phyloP scores from a whole-genome alignment of 1,140 invertebrate species.

The Drosophila azteca region DNA sequence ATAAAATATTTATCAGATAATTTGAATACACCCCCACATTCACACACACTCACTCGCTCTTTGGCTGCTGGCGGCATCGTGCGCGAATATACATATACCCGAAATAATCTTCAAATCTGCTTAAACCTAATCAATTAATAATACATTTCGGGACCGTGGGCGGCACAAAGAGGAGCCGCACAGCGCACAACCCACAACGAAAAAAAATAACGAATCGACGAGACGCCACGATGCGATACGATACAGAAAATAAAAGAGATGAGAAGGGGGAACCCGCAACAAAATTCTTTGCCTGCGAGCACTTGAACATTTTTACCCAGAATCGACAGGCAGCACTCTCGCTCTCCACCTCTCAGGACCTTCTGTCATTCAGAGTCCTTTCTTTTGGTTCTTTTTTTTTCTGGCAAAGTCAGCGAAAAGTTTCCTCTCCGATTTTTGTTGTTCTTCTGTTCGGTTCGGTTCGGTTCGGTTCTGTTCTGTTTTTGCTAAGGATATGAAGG shows the following conservation, averaged over 20 bases:
- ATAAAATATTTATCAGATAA: constrained; percentile 54
- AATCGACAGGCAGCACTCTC: constrained; percentile 46
- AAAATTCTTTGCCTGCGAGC: constrained; percentile 62
- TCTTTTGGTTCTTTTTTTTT: constrained; percentile 53
- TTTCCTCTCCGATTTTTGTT: constrained; percentile 38
- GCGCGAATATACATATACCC: constrained; percentile 14
- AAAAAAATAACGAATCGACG: constrained; percentile 37
- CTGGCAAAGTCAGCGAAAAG: constrained; percentile 74
- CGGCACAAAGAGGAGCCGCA: constrained; percentile 37
- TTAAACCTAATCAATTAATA: constrained; percentile 80
- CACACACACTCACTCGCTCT: constrained; percentile 24
- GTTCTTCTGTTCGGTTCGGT: constrained; percentile 30
- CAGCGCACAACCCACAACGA: neutral
- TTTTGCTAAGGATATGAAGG: constrained; percentile 35
- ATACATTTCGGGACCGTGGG: constrained; percentile 67
- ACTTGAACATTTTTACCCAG: constrained; percentile 54
- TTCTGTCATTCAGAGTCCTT: constrained; percentile 26
- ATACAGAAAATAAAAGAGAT: neutral
- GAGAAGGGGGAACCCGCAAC: constrained; percentile 22
- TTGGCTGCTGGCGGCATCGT: constrained; percentile 26
- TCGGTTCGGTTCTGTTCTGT: constrained; percentile 14
- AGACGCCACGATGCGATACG: neutral
- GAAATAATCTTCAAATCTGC: constrained; percentile 63
- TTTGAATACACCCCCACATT: constrained; percentile 25
- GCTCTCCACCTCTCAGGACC: constrained; percentile 11